Evolutionary conservation across 53 echinoderm and acorn worm species (phyloP), one percentile per base, ranked within the genome.

Genomic region (Arbacia lixula): DNA sequence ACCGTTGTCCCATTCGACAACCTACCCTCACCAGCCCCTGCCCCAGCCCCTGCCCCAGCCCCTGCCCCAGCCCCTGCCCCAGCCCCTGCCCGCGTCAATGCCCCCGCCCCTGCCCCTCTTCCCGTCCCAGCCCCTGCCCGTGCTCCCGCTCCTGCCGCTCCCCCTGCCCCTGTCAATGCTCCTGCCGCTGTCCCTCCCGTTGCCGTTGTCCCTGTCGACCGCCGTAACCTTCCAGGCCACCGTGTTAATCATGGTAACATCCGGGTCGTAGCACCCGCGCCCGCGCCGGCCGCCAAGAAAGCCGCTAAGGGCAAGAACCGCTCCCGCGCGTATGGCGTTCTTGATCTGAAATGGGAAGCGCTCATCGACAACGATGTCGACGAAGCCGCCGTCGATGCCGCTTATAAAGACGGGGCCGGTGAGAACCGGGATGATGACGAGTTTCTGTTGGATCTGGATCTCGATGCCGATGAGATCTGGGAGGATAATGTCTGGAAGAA

Each of bases 401-500:
- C 35, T 1, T 38, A 39, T 19, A 35, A 30, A 2, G 52, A 75
- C 55, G 55, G 31, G 21, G 35, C 33, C 34, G 30, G 25, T 32
- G 34, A 72, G 20, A 32, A 42, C 6, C 27, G 27, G 17, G 53
- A 36, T 10, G 58, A 57, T 5, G 22, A 57, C 46, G 46, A 31
- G 5, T 6, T n/a, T 12, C 19, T 25, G 24, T 5, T 26, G 30
- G 6, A 27, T 36, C 6, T 53, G 6, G 75, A 54, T 6, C 5
- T 20, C 25, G 30, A 38, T 19, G 79, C 39, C 0, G 79, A 78
- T 17, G 30, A 27, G 39, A 60, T 60, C 11, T 78, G 79, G 79
- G 79, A 78, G 29, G 60, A 60, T 1, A 60, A 38, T 4, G 60
- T 78, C 60, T 39, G 41, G 38, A 58, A 60, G 39, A 78, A 78